These are phyloP conservation scores for Zoanthus solanderi DNA, from an alignment of 92 coral and sea anemone genomes.

Conservation along the genomic window DNA sequence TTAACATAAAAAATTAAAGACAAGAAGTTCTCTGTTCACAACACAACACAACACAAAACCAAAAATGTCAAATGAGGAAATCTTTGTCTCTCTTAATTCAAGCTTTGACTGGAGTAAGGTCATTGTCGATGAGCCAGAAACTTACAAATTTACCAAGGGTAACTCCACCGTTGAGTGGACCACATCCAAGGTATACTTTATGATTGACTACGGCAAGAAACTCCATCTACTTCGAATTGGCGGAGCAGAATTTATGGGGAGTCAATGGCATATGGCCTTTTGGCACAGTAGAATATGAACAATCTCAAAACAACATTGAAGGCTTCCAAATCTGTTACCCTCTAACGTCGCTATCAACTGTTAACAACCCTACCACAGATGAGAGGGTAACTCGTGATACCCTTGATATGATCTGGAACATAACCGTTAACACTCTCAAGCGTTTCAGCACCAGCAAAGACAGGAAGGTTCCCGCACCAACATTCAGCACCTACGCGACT, in stretches of 20 bases:
- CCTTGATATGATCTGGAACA: conserved; percentile 11
- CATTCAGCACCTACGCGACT: neutral
- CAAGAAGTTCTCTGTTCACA: no score
- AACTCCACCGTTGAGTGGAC: neutral
- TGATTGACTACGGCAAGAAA: neutral
- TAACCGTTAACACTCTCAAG: conserved; percentile 1
- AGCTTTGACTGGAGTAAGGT: neutral
- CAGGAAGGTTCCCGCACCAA: neutral
- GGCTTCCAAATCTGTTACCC: conserved; percentile 28
- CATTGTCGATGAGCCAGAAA: neutral
- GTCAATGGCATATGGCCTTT: neutral
- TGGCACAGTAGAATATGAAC: neutral
- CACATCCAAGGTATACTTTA: neutral
- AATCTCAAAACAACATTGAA: conserved; percentile 1
- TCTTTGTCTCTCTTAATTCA: neutral
- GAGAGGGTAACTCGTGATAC: neutral
- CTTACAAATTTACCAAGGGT: neutral
- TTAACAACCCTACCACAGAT: neutral
- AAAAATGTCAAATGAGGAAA: neutral
- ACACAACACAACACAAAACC: no score
- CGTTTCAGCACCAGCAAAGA: neutral
- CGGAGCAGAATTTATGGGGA: neutral
- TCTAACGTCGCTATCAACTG: neutral
- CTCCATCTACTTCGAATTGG: neutral
- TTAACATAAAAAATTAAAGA: no score